Percentiles rank a stretch among this genome's conserved stretches.
Evolutionary conservation across 1,140 invertebrate genomes (phyloP).

Genomic region (Zophobas atratus): DNA sequence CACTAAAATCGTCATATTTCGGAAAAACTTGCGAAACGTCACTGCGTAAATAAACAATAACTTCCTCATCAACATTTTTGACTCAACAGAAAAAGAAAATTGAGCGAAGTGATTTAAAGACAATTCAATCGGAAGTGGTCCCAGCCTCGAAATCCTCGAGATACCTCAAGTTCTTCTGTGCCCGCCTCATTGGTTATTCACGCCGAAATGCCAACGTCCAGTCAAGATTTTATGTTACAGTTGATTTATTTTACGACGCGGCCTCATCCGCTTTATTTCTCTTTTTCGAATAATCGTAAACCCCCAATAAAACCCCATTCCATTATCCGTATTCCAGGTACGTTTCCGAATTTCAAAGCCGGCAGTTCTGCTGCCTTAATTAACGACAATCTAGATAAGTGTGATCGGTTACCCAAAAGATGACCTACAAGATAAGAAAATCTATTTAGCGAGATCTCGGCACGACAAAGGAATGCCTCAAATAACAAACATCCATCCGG

Average conservation of each 20-base stretch:
- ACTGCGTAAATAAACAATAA: no score
- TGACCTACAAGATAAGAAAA: constrained; percentile 42
- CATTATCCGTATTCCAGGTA: constrained; percentile 3
- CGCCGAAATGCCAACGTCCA: not conserved
- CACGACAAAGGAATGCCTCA: constrained; percentile 45
- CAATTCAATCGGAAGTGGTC: no score
- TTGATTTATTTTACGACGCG: constrained; percentile 47
- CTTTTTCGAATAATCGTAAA: constrained; percentile 46
- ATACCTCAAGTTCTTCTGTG: no score
- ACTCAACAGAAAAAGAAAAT: no score
- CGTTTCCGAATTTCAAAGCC: not conserved
- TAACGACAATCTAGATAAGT: constrained; percentile 36
- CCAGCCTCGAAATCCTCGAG: no score
- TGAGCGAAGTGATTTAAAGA: no score
- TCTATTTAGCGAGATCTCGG: constrained; percentile 44
- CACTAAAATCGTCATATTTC: no score
- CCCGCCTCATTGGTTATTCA: not conserved
- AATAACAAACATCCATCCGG: constrained; percentile 48
- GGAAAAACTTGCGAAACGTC: no score
- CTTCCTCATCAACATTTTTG: no score
- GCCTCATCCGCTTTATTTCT: constrained; percentile 40
- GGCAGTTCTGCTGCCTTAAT: constrained; percentile 6
- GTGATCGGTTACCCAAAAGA: constrained; percentile 36
- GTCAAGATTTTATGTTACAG: constrained; percentile 5
- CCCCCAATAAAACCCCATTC: constrained; percentile 21